Evolutionary conservation across 2,888 invertebrate species (phyloP).

Genomic region (Cantharis flavilabris): DNA sequence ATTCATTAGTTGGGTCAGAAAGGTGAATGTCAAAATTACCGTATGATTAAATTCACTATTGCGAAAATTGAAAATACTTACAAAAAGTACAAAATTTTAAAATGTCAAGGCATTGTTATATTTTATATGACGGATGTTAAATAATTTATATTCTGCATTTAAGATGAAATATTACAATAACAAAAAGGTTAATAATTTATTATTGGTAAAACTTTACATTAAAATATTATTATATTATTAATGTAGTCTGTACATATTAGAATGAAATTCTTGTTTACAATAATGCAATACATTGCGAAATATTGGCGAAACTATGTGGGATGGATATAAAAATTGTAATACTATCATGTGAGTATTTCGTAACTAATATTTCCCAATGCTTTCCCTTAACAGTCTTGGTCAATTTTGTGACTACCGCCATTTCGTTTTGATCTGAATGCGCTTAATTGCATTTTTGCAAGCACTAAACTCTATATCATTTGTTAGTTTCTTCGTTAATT

Average conservation of each 20-base stretch:
- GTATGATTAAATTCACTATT: slow-evolving; percentile 1
- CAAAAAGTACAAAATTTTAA: slow-evolving; percentile 3
- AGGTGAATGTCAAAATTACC: slow-evolving; percentile 14
- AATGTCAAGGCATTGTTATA: slow-evolving; percentile 7
- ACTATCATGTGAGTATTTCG: not conserved
- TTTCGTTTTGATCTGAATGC: not conserved
- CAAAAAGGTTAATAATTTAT: not conserved
- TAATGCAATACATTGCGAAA: slow-evolving; percentile 1
- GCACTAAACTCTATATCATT: not conserved
- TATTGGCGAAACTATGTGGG: slow-evolving; percentile 3
- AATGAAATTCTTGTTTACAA: not conserved
- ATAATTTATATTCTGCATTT: not conserved
- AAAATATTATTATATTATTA: not conserved
- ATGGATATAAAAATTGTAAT: slow-evolving; percentile 4
- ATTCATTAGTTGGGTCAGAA: not conserved
- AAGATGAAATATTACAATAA: not conserved
- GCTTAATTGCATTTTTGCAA: not conserved
- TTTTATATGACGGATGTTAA: not conserved
- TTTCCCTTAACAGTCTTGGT: not conserved
- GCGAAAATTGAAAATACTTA: not conserved
- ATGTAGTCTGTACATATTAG: not conserved
- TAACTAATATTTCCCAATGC: not conserved
- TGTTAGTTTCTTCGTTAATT: not conserved
- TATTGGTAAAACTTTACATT: not conserved
- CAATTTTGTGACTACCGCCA: not conserved